phyloP scores from a whole-genome alignment of 2,113 vertebrate species.

The Asarcornis scutulata region DNA sequence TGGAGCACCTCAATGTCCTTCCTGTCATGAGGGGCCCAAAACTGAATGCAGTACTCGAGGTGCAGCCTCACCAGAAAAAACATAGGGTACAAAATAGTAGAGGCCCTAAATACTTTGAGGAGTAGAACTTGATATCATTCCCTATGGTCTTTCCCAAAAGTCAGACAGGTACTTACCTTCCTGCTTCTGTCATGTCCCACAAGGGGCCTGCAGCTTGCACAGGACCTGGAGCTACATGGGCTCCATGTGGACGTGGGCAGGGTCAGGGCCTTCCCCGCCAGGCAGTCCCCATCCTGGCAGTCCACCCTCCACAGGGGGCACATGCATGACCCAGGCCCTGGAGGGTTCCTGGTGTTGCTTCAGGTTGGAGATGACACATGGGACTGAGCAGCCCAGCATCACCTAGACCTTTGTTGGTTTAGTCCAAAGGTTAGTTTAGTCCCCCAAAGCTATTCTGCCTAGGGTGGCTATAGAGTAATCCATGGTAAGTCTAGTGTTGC shows the following conservation, averaged over 20 bases:
- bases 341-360: rapidly evolving
- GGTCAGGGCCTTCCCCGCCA: too few species aligned
- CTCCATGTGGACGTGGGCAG: rapidly evolving
- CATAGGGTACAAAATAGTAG: rapidly evolving
- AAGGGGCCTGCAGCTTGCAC: rapidly evolving
- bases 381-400: rapidly evolving
- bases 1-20: too few species aligned
- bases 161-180: rapidly evolving
- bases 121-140: neutral
- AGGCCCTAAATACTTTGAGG: neutral
- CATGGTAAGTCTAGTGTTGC: rapidly evolving
- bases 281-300: too few species aligned
- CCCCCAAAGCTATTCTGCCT: neutral
- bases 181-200: rapidly evolving
- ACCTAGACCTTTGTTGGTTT: rapidly evolving
- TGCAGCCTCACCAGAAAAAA: neutral
- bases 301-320: rapidly evolving
- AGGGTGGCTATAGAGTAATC: rapidly evolving
- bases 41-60: too few species aligned
- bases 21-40: too few species aligned
- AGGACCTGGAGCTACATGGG: rapidly evolving
- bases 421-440: rapidly evolving
- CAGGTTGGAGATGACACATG: rapidly evolving
- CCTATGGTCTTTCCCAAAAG: neutral
- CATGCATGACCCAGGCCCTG: neutral